phyloP scores from a whole-genome alignment of 2,888 invertebrate genomes.

The Zelleria hepariella region DNA sequence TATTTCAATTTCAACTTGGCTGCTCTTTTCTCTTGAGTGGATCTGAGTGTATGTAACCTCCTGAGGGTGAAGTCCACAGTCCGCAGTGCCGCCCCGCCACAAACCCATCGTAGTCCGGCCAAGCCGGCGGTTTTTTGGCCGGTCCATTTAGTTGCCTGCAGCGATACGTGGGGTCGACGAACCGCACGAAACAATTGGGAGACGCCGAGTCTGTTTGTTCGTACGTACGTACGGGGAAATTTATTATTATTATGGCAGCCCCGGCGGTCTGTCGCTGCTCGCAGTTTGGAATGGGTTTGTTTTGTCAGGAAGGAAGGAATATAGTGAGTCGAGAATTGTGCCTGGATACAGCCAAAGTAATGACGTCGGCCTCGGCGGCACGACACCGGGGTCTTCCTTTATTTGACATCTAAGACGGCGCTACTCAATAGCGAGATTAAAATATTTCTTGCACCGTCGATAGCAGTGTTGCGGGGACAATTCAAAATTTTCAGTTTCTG shows the following conservation, averaged over 20 bases:
- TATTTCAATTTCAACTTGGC: too few species aligned
- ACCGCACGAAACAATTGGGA: slow-evolving; percentile 43
- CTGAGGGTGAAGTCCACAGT: background rate
- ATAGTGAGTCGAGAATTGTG: too few species aligned
- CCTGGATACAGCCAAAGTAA: too few species aligned
- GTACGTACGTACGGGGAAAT: background rate
- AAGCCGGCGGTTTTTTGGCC: slow-evolving; percentile 32
- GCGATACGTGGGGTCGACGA: slow-evolving; percentile 28
- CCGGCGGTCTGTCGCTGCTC: background rate
- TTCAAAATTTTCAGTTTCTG: too few species aligned
- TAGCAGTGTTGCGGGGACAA: too few species aligned
- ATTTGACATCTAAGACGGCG: too few species aligned
- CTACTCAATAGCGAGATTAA: too few species aligned
- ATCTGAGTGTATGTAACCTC: too few species aligned
- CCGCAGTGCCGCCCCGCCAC: background rate
- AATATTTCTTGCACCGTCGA: too few species aligned
- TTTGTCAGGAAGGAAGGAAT: background rate
- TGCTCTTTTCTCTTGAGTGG: too few species aligned
- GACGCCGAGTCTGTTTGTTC: background rate
- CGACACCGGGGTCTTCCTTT: too few species aligned
- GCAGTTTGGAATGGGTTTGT: background rate
- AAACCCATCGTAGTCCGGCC: background rate
- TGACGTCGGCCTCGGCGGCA: too few species aligned
- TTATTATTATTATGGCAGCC: background rate
- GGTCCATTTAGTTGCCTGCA: slow-evolving; percentile 22